Evolutionary conservation across 2,888 invertebrate genomes (phyloP).

Genomic region (Carpatolechia fugitivella): DNA sequence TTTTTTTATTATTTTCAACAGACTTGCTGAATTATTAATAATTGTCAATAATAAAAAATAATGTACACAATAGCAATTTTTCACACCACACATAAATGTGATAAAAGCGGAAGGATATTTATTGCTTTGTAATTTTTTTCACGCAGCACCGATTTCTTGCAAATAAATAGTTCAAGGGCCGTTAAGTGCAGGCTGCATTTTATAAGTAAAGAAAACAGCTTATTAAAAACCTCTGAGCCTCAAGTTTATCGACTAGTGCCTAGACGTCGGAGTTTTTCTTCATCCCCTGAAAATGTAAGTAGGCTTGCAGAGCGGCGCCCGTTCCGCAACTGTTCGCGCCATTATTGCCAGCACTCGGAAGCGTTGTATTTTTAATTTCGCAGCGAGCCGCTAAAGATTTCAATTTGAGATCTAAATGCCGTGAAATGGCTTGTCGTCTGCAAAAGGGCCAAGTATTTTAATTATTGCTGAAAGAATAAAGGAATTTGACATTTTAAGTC

Average conservation of each 20-base stretch:
- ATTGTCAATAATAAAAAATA: neutral
- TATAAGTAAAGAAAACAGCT: neutral
- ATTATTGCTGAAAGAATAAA: too few relatives aligned
- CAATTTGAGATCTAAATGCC: neutral
- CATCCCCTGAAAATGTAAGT: neutral
- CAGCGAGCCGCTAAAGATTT: neutral
- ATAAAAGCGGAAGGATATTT: too few relatives aligned
- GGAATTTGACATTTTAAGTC: too few relatives aligned
- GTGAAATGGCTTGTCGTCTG: neutral
- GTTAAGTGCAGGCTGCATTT: neutral
- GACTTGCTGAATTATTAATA: too few relatives aligned
- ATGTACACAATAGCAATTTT: neutral
- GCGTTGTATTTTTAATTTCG: neutral
- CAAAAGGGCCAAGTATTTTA: neutral
- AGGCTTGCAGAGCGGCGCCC: neutral
- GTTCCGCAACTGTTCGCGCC: neutral
- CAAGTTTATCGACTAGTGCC: neutral
- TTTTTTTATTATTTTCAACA: too few relatives aligned
- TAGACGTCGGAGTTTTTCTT: neutral
- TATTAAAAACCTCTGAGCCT: neutral
- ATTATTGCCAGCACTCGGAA: neutral
- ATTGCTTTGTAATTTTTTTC: too few relatives aligned
- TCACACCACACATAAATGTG: too few relatives aligned
- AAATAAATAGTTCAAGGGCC: too few relatives aligned
- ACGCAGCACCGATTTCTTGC: too few relatives aligned